A percentile compares a stretch with the other conserved stretches of the same genome.
phyloP scores from a whole-genome alignment of 2,888 invertebrate genomes.

The Apamea epomidion region DNA sequence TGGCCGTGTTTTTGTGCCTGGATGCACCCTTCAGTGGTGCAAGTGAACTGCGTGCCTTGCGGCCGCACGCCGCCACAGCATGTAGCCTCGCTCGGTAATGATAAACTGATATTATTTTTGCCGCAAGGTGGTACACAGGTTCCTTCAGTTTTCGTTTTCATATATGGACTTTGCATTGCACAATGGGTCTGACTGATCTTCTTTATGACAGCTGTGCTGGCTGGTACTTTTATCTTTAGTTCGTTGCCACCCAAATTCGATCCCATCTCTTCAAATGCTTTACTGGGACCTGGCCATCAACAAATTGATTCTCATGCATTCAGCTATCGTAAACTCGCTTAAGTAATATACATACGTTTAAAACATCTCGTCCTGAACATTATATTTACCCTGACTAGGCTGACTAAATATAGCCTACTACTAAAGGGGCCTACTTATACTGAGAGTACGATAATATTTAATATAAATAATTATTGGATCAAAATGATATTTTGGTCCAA shows the following conservation, averaged over 20 bases:
- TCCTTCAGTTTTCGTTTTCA: slow-evolving; percentile 71
- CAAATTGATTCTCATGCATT: slow-evolving; percentile 80
- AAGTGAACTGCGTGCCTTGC: slow-evolving; percentile 84
- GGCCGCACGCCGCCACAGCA: slow-evolving; percentile 81
- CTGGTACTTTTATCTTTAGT: slow-evolving; percentile 87
- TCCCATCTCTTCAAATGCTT: slow-evolving; percentile 88
- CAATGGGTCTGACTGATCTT: slow-evolving; percentile 88
- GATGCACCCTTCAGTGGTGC: slow-evolving; percentile 85
- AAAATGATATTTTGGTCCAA: slow-evolving; percentile 49
- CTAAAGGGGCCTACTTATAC: slow-evolving; percentile 12
- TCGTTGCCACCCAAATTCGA: slow-evolving; percentile 85
- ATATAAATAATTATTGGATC: slow-evolving; percentile 29
- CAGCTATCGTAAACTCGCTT: slow-evolving; percentile 50
- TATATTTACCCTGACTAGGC: slow-evolving; percentile 23
- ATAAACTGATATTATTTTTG: slow-evolving; percentile 85
- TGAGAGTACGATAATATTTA: not conserved
- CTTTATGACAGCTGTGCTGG: slow-evolving; percentile 83
- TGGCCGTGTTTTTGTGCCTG: slow-evolving; percentile 81
- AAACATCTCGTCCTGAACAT: slow-evolving; percentile 34
- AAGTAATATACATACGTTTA: slow-evolving; percentile 29
- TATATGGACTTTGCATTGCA: slow-evolving; percentile 82
- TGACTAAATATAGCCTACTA: slow-evolving; percentile 5
- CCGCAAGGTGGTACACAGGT: slow-evolving; percentile 83
- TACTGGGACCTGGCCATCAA: slow-evolving; percentile 88
- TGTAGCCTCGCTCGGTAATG: slow-evolving; percentile 79